These are phyloP conservation scores for Papilio elwesi DNA, from an alignment of 2,888 invertebrate species.

Conservation along the genomic window DNA sequence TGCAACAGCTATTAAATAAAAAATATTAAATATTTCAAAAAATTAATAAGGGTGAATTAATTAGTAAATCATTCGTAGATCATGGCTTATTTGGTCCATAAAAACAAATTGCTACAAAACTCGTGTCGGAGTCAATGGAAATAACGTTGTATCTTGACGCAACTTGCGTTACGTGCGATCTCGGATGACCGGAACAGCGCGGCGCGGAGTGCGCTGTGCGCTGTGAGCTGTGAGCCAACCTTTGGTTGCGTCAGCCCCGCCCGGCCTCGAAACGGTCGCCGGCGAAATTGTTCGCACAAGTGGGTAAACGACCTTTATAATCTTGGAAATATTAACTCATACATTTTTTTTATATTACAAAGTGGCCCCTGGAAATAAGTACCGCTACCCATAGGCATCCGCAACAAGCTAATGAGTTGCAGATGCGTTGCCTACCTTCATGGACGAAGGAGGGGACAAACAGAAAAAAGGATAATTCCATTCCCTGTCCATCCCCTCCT, in stretches of 20 bases:
- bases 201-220: not conserved
- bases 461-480: no score
- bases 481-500: no score
- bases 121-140: constrained; percentile 52
- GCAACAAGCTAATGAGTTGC: no score
- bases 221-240: constrained; percentile 56
- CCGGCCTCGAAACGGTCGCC: constrained; percentile 52
- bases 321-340: constrained; percentile 16
- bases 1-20: no score
- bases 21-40: no score
- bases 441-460: no score
- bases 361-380: no score
- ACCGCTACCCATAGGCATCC: no score
- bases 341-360: not conserved
- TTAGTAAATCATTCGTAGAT: no score
- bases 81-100: not conserved
- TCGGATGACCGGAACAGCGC: constrained; percentile 69
- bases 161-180: constrained; percentile 61
- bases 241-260: constrained; percentile 61
- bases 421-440: no score
- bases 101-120: not conserved
- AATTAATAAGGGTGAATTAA: no score
- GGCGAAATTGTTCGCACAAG: constrained; percentile 47
- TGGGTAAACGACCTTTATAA: constrained; percentile 47
- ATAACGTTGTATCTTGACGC: constrained; percentile 59